phyloP scores from a whole-genome alignment of 2,113 vertebrate species.

The Siniperca knerii region DNA sequence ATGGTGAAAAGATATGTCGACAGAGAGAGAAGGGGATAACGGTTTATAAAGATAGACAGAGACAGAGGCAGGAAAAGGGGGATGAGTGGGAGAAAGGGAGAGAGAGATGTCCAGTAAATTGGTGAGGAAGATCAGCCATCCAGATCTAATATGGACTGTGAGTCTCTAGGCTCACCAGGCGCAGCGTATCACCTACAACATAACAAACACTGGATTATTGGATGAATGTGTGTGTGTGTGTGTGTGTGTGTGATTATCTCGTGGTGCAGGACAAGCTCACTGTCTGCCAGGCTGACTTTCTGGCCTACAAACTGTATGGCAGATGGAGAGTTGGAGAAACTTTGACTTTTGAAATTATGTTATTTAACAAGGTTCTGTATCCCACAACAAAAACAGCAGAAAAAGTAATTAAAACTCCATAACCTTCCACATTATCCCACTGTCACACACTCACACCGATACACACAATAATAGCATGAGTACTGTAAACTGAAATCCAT shows the following conservation, averaged over 20 bases:
- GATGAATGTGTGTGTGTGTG: neutral
- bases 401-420: neutral
- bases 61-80: constrained; percentile 3
- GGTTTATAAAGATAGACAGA: constrained; percentile 11
- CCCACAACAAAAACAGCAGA: neutral
- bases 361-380: neutral
- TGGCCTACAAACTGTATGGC: constrained; percentile 3
- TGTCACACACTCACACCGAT: neutral
- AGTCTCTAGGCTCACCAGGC: constrained; percentile 37
- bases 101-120: constrained; percentile 49
- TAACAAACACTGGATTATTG: constrained; percentile 52
- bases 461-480: no score
- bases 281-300: constrained; percentile 25
- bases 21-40: constrained; percentile 1
- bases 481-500: neutral
- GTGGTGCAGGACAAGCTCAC: constrained; percentile 12
- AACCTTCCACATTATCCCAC: neutral
- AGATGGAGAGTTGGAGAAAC: constrained; percentile 31
- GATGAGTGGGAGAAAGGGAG: constrained; percentile 5
- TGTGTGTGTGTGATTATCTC: constrained; percentile 37
- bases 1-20: neutral
- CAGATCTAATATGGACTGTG: constrained; percentile 48
- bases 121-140: constrained; percentile 46
- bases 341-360: constrained; percentile 29
- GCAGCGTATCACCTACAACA: constrained; percentile 42